Evolutionary conservation across 2,797 vertebrate species (phyloP).

Genomic region (Clarias platycephalus): DNA sequence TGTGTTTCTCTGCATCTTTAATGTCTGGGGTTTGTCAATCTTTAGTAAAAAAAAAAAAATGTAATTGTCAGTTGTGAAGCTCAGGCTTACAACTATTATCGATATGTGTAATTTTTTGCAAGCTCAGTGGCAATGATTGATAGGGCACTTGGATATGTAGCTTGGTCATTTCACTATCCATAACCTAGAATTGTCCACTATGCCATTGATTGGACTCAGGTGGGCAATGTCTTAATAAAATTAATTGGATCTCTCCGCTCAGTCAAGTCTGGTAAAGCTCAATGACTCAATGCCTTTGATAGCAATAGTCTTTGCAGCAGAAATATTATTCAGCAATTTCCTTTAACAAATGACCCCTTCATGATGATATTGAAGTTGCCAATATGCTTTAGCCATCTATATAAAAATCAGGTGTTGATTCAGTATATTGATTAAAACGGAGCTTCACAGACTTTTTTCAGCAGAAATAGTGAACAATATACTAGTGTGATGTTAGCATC

Average conservation of each 20-base stretch:
- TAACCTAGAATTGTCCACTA: conserved; percentile 74
- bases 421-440: conserved; percentile 46
- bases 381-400: conserved; percentile 42
- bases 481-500: neutral
- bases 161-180: conserved; percentile 76
- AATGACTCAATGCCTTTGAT: conserved; percentile 26
- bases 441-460: neutral
- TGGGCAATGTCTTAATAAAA: conserved; percentile 73
- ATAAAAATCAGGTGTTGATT: conserved; percentile 48
- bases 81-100: conserved; percentile 53
- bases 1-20: conserved; percentile 22
- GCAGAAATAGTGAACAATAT: neutral
- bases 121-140: conserved; percentile 53
- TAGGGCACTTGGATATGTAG: conserved; percentile 57
- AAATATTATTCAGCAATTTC: conserved; percentile 51
- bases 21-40: conserved; percentile 9
- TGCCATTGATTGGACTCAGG: conserved; percentile 82
- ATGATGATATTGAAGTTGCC: conserved; percentile 49
- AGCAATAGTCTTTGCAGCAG: conserved; percentile 40
- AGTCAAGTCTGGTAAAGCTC: conserved; percentile 68
- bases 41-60: conserved; percentile 37
- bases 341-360: conserved; percentile 48
- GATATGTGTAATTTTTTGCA: conserved; percentile 47
- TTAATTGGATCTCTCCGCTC: conserved; percentile 75
- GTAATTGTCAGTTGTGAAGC: conserved; percentile 59